A percentile compares a stretch with the other conserved stretches of the same genome.
These are phyloP conservation scores for Eupristina koningsbergeri DNA, from an alignment of 1,140 invertebrate genomes.

Conservation along the genomic window DNA sequence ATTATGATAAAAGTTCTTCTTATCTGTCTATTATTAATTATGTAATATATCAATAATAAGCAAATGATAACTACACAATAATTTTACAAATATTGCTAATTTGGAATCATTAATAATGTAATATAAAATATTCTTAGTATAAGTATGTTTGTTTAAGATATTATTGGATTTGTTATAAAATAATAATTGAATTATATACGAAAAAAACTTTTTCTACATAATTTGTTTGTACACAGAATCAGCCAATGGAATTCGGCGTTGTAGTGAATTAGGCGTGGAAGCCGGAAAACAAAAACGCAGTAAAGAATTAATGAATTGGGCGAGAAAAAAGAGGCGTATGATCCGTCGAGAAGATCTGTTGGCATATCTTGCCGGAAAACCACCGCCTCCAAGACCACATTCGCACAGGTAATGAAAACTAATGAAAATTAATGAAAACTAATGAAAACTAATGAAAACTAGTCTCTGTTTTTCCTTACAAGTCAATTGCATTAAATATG, in stretches of 20 bases:
- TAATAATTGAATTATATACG: neutral
- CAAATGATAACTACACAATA: neutral
- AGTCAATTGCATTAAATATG: neutral
- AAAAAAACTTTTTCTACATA: neutral
- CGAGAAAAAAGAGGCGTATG: conserved; percentile 80
- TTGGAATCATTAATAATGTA: neutral
- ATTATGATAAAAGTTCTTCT: neutral
- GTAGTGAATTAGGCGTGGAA: conserved; percentile 81
- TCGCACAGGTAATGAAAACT: conserved; percentile 70
- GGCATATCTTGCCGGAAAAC: conserved; percentile 85
- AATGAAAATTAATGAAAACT: no score
- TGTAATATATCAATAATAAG: neutral
- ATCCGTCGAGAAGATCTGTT: conserved; percentile 85
- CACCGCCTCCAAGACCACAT: conserved; percentile 76
- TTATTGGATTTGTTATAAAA: neutral
- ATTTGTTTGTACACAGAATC: conserved; percentile 75
- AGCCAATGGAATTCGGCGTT: conserved; percentile 80
- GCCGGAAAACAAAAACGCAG: conserved; percentile 83
- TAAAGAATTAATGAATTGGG: conserved; percentile 85
- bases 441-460: no score
- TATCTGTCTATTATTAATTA: no score
- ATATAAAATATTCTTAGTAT: neutral
- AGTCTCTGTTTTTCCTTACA: no score
- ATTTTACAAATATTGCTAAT: neutral
- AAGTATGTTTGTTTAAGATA: neutral